Conservation (phyloP, 2,113 vertebrate species). For the Neopipo cinnamomea region DNA sequence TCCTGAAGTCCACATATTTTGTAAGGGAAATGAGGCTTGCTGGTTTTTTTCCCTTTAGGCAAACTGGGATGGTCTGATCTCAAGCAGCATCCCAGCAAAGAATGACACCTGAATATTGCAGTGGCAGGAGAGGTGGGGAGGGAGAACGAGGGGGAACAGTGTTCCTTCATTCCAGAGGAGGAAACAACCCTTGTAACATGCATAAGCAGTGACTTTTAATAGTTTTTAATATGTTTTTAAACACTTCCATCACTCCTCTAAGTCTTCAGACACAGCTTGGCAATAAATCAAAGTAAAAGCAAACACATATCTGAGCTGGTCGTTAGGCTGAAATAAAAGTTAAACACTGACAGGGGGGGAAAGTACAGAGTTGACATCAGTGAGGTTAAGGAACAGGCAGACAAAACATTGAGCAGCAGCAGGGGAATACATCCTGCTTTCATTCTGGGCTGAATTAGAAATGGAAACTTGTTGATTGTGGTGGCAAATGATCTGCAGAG, state of each 20-base stretch:
- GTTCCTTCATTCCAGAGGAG: neutral
- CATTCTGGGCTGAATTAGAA: neutral
- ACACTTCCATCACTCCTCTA: slow-evolving; percentile 27
- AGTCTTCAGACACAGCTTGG: slow-evolving; percentile 1
- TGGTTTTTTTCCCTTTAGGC: neutral
- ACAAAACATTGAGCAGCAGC: slow-evolving; percentile 1
- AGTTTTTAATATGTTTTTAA: slow-evolving; percentile 20
- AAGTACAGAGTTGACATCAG: slow-evolving; percentile 27
- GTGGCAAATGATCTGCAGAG: neutral
- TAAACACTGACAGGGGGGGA: neutral
- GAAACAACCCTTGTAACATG: neutral
- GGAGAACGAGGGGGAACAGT: neutral
- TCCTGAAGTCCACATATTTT: neutral
- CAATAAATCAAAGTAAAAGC: slow-evolving; percentile 46
- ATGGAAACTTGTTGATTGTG: neutral
- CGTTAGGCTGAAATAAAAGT: slow-evolving; percentile 47
- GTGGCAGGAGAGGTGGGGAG: neutral
- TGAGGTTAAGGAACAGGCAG: slow-evolving; percentile 45
- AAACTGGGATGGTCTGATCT: neutral
- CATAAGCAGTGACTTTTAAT: slow-evolving; percentile 34
- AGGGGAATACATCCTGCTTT: neutral
- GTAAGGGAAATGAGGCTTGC: accelerated
- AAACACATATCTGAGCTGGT: neutral
- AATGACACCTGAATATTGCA: neutral
- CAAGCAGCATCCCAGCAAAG: neutral